phyloP scores from a whole-genome alignment of 2,888 invertebrate genomes.

The Athalia circularis region DNA sequence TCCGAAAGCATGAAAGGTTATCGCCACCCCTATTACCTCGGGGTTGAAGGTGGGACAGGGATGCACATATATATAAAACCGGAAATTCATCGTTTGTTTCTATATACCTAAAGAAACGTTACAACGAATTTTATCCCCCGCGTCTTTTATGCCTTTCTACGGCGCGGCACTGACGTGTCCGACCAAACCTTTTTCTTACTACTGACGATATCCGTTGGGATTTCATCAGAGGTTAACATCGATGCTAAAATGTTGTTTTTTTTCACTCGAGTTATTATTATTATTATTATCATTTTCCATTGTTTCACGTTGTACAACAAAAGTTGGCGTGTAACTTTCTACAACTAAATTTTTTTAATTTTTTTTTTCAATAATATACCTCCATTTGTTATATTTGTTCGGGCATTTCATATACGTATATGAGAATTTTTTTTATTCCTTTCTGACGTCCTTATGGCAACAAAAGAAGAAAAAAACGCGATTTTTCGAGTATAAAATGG shows the following conservation, averaged over 20 bases:
- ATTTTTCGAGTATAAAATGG: too few relatives aligned
- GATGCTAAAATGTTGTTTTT: neutral
- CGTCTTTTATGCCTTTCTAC: too few relatives aligned
- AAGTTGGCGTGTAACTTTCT: neutral
- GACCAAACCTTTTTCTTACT: constrained; percentile 27
- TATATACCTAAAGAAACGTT: constrained; percentile 18
- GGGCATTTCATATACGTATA: too few relatives aligned
- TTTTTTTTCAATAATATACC: neutral
- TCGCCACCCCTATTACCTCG: constrained; percentile 17
- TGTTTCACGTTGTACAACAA: neutral
- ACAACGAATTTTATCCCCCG: constrained; percentile 3
- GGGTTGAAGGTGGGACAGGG: neutral
- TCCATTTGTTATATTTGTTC: neutral
- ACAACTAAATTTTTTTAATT: neutral
- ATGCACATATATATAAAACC: too few relatives aligned
- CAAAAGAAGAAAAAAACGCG: too few relatives aligned
- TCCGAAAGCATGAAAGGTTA: constrained; percentile 13
- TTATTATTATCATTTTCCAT: neutral
- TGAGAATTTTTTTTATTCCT: neutral
- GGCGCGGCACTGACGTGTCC: neutral
- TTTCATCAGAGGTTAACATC: neutral
- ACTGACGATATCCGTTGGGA: constrained; percentile 1
- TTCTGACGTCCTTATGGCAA: neutral
- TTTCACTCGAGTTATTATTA: too few relatives aligned
- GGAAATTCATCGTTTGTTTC: constrained; percentile 30